Conservation (phyloP, 2,797 vertebrate species). For the Menidia menidia region DNA sequence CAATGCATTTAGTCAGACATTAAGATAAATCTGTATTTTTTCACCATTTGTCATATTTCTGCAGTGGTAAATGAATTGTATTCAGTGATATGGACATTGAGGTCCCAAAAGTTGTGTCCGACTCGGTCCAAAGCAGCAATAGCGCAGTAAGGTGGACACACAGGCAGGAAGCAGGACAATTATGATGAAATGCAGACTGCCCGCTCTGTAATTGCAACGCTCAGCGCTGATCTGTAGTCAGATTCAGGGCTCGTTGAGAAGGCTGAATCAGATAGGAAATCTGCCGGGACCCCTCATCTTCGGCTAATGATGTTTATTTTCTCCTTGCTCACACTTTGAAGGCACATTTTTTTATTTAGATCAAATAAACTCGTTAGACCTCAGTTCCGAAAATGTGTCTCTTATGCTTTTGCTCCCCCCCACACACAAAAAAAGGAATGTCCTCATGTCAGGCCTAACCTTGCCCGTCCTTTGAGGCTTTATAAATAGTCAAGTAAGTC, state of each 20-base stretch:
- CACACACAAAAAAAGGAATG: background rate
- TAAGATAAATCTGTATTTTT: conserved; percentile 3
- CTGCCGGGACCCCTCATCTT: conserved; percentile 38
- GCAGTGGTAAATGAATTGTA: background rate
- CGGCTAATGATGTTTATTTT: conserved; percentile 32
- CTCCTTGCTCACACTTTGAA: conserved; percentile 46
- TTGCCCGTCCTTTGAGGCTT: background rate
- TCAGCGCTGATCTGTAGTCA: conserved; percentile 70
- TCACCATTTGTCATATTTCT: background rate
- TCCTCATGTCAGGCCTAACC: background rate
- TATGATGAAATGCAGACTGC: conserved; percentile 65
- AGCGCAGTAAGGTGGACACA: conserved; percentile 20
- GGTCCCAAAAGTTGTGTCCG: conserved; percentile 5
- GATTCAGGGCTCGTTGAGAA: conserved; percentile 47
- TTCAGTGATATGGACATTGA: conserved; percentile 5
- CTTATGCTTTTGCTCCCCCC: conserved; percentile 6
- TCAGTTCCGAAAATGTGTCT: background rate
- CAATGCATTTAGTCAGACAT: background rate
- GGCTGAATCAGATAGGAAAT: conserved; percentile 59
- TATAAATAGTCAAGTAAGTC: conserved; percentile 47
- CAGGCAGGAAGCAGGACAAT: conserved; percentile 67
- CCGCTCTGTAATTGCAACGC: conserved; percentile 70
- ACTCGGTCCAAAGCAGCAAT: conserved; percentile 22
- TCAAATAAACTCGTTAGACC: conserved; percentile 5
- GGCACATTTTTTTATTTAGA: conserved; percentile 18